Conservation (phyloP, 2,797 vertebrate genomes). For the Anas bernieri region DNA sequence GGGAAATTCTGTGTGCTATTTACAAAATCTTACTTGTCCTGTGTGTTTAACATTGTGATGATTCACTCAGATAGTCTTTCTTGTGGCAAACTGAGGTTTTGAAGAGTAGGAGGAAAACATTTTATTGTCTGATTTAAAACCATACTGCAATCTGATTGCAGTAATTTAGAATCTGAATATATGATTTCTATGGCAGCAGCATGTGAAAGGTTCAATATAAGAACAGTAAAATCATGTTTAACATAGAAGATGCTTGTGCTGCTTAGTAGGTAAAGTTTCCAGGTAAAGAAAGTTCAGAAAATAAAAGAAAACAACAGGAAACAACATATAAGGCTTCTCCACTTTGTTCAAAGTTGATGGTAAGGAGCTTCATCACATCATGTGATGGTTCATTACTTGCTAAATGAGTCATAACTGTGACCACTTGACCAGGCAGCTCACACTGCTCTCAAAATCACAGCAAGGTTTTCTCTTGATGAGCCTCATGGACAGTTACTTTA, state of each 20-base stretch:
- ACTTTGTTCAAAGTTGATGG: not conserved
- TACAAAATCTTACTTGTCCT: not conserved
- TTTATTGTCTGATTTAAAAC: not conserved
- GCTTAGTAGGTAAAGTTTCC: not conserved
- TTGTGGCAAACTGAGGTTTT: not conserved
- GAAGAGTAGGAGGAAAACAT: not conserved
- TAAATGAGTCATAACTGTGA: not conserved
- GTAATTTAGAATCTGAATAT: slow-evolving; percentile 10
- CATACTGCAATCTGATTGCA: not conserved
- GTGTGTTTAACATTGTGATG: not conserved
- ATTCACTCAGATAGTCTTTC: not conserved
- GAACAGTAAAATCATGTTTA: slow-evolving; percentile 6
- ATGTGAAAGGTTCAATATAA: not conserved
- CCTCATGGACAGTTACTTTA: not conserved
- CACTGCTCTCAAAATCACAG: slow-evolving; percentile 11
- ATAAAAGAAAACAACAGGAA: not conserved
- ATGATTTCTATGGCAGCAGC: not conserved
- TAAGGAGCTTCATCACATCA: not conserved
- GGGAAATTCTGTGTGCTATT: not conserved
- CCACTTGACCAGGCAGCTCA: not conserved
- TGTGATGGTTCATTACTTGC: not conserved
- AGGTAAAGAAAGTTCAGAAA: not conserved
- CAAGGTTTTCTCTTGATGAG: slow-evolving; percentile 19
- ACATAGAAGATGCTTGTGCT: not conserved
- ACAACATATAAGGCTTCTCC: not conserved